A percentile compares a stretch with the other conserved stretches of the same genome.
These are phyloP conservation scores for Melanotaenia duboulayi DNA, from an alignment of 2,113 vertebrate genomes.

Conservation along the genomic window DNA sequence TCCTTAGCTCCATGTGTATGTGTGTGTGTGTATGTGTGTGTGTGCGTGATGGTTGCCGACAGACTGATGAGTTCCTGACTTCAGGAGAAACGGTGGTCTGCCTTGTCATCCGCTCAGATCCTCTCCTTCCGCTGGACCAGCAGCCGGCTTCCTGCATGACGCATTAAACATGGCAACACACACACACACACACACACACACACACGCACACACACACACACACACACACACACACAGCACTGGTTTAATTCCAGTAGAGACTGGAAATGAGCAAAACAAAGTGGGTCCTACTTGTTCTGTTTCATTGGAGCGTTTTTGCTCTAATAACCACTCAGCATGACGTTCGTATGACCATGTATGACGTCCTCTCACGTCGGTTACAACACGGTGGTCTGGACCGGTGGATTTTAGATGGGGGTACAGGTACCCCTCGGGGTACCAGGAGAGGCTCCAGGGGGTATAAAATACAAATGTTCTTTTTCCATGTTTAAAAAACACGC, in stretches of 20 bases:
- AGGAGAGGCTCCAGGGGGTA: too few species aligned
- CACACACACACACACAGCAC: not conserved
- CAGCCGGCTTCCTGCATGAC: conserved; percentile 62
- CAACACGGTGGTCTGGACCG: too few species aligned
- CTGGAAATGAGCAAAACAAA: conserved; percentile 7
- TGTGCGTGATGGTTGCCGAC: conserved; percentile 69
- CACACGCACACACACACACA: conserved; percentile 8
- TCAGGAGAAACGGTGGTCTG: conserved; percentile 66
- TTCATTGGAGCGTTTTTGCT: too few species aligned
- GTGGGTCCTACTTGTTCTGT: not conserved
- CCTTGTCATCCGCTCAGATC: conserved; percentile 72
- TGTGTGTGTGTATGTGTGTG: conserved; percentile 24
- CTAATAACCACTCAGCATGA: too few species aligned
- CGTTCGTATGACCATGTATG: too few species aligned
- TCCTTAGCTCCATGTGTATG: conserved; percentile 7
- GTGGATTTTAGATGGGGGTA: too few species aligned
- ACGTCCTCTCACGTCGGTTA: too few species aligned
- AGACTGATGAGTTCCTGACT: conserved; percentile 83
- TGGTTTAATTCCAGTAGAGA: not conserved
- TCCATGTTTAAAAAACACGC: too few species aligned
- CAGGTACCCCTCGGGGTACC: too few species aligned
- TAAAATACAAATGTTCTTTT: too few species aligned
- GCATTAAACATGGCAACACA: conserved; percentile 21
- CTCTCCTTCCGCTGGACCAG: conserved; percentile 64
- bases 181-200: conserved; percentile 13